phyloP scores from a whole-genome alignment of 1,140 invertebrate genomes.

The Macrostomum lignano region DNA sequence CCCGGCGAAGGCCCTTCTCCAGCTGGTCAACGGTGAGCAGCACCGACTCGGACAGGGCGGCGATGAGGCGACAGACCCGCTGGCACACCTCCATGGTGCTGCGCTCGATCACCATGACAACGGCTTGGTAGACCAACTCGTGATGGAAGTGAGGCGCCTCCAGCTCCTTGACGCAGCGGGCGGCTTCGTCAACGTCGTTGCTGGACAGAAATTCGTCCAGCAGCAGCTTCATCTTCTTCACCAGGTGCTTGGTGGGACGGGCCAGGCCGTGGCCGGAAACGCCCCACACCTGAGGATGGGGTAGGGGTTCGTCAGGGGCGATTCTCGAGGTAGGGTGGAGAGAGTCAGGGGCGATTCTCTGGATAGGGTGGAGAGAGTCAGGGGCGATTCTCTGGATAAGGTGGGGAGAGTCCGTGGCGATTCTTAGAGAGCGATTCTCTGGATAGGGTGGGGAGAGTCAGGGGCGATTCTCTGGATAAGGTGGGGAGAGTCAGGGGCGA shows the following conservation, averaged over 20 bases:
- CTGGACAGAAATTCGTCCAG: slow-evolving; percentile 58
- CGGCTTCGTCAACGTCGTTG: slow-evolving; percentile 44
- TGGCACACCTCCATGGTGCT: slow-evolving; percentile 44
- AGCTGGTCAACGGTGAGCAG: slow-evolving; percentile 55
- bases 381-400: no score
- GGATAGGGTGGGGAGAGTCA: no score
- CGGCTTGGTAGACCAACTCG: slow-evolving; percentile 55
- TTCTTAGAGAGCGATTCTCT: no score
- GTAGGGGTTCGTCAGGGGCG: no score
- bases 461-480: no score
- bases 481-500: no score
- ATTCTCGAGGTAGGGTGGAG: no score
- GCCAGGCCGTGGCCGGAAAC: slow-evolving; percentile 39
- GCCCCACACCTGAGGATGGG: no score
- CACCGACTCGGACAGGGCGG: slow-evolving; percentile 39
- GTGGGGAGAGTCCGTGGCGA: no score
- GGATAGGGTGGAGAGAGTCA: no score
- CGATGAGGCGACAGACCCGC: slow-evolving; percentile 45
- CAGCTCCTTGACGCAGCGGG: slow-evolving; percentile 44
- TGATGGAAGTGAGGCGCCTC: slow-evolving; percentile 82
- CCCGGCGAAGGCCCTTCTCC: slow-evolving; percentile 51
- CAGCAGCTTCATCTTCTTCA: slow-evolving; percentile 47
- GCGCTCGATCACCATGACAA: slow-evolving; percentile 52
- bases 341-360: no score
- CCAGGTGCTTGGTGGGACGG: slow-evolving; percentile 56